Base-by-base conservation (phyloP, 2,113 vertebrate genomes). In the Acinonyx jubatus region DNA sequence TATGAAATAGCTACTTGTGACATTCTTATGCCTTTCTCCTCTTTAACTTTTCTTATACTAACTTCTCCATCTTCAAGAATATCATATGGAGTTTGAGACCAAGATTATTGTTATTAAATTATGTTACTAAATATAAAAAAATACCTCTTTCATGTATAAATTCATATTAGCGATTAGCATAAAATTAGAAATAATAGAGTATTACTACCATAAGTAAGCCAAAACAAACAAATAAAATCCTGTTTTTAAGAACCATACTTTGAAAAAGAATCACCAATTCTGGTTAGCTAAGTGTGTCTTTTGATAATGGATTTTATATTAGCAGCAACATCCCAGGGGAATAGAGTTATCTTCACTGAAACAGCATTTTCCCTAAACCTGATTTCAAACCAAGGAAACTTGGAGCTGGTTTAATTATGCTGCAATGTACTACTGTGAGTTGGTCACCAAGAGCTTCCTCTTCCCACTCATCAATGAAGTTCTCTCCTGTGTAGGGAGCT, bases 341-440 rank as follows among this genome's bases (percentile, higher is more conserved):
- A 82, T 23, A 50, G 61, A 92, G 31, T 82, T 93, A 41, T 48
- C 66, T 74, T 96, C 68, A 41, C 52, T 33, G 68, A 96, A 83
- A 96, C 63, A 74, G 61, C 78, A 89, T 97, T 91, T 95, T 87
- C 57, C 89, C 61, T 31, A 66, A 94, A 95, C 82, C 38, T 94
- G 90, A 95, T 88, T 97, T 95, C n/a, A 63, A 96, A 78, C 27
- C 76, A 73, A 78, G 71, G 65, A 76, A 97, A 83, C n/a, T 55
- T 92, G 31, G 65, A 71, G 15, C n/a, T 69, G 90, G 93, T 88
- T 95, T 87, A 94, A 93, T 95, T 92, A 63, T 55, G n/a, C 61
- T 55, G 33, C 41, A 25, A 10, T 55, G 29, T 61, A 78, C 68
- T 63, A 3, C 69, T 90, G 71, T 48, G 41, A 91, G 65, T 78